A percentile compares a stretch with the other conserved stretches of the same genome.
Conservation (phyloP, 2,888 invertebrate genomes). For the Megalurothrips usitatus region DNA sequence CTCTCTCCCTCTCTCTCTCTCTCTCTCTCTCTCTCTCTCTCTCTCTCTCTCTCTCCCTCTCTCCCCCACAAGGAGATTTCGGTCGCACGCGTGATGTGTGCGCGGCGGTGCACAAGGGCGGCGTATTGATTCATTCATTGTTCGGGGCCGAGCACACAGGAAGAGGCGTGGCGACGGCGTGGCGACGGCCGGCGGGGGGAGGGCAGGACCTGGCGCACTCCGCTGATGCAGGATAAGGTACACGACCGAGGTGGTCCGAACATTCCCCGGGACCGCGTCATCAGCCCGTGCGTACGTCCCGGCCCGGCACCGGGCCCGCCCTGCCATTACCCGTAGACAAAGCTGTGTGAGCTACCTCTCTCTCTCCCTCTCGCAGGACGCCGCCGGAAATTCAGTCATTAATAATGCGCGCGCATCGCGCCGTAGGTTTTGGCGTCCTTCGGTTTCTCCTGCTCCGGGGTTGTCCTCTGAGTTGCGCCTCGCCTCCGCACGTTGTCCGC, state of each 20-base stretch:
- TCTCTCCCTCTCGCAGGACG: background rate
- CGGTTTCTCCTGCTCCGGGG: too few species aligned
- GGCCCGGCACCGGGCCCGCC: background rate
- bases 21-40: too few species aligned
- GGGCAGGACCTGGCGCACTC: background rate
- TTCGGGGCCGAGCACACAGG: background rate
- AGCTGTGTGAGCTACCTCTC: background rate
- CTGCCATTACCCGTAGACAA: background rate
- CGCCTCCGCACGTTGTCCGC: too few species aligned
- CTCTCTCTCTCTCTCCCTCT: too few species aligned
- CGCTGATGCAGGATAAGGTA: conserved; percentile 16
- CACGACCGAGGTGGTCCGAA: background rate
- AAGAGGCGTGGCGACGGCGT: background rate
- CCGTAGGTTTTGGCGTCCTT: too few species aligned
- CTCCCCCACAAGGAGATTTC: too few species aligned
- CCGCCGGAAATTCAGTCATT: conserved; percentile 6
- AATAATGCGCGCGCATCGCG: background rate
- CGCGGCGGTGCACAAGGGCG: too few species aligned
- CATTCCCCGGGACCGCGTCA: conserved; percentile 2
- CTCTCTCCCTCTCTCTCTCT: too few species aligned
- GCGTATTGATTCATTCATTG: conserved; percentile 21
- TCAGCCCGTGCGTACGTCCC: background rate
- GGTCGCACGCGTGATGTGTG: too few species aligned
- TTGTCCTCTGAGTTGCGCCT: too few species aligned
- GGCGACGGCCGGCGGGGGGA: background rate